These are phyloP conservation scores for Rachycentron canadum DNA, from an alignment of 2,797 vertebrate genomes.

Conservation along the genomic window DNA sequence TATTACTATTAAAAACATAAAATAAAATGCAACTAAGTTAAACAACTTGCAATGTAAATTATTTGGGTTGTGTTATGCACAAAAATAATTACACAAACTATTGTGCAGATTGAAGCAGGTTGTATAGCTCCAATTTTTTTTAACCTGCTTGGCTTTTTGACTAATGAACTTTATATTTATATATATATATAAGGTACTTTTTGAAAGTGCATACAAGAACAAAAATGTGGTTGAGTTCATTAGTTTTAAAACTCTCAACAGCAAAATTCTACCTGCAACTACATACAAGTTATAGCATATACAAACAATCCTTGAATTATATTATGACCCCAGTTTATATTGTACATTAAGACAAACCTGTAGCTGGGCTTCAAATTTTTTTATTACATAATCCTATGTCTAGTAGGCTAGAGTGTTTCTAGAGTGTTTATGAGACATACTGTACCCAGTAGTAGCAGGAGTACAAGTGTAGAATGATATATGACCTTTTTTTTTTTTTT, in stretches of 20 bases:
- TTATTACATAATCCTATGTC: no score
- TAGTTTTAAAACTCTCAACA: neutral
- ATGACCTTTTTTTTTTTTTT: neutral
- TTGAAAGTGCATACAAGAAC: neutral
- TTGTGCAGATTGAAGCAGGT: neutral
- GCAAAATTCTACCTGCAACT: no score
- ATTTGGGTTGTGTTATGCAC: conserved; percentile 47
- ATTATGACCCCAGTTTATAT: neutral
- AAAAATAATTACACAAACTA: neutral
- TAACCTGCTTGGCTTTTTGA: neutral
- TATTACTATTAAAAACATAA: conserved; percentile 22
- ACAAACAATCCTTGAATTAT: neutral
- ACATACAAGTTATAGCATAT: no score
- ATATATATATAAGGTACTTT: neutral
- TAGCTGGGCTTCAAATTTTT: neutral
- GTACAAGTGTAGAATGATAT: neutral
- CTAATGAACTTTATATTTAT: neutral
- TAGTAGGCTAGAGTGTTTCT: no score
- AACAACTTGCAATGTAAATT: conserved; percentile 47
- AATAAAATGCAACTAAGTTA: conserved; percentile 63
- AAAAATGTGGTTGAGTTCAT: neutral
- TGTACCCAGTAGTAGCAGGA: neutral
- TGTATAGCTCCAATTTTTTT: neutral
- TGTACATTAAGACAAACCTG: neutral
- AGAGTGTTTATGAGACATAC: no score